Evolutionary conservation across 64 coral and sea anemone genomes (phyloP).

Genomic region (Montipora cactus): DNA sequence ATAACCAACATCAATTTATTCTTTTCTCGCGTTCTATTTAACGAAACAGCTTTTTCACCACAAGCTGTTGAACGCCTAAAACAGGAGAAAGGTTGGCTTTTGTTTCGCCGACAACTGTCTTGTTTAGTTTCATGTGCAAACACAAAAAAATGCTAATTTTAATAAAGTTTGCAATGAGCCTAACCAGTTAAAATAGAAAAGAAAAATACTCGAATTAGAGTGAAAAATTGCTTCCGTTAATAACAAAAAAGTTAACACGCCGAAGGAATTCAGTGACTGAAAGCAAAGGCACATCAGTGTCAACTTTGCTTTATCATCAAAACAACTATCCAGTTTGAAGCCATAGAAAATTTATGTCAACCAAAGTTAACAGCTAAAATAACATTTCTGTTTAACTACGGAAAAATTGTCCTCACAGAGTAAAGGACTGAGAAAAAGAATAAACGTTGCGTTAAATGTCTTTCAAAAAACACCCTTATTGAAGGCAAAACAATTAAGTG

Average conservation of each 20-base stretch:
- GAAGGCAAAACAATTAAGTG: no score
- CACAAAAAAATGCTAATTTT: constrained; percentile 57
- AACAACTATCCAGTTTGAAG: constrained; percentile 5
- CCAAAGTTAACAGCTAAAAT: constrained; percentile 33
- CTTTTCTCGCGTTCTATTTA: background rate
- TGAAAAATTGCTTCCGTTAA: constrained; percentile 32
- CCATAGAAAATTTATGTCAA: constrained; percentile 21
- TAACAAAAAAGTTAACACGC: constrained; percentile 8
- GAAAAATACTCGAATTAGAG: constrained; percentile 45
- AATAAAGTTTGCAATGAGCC: constrained; percentile 29
- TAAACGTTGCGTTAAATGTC: background rate
- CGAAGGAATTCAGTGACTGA: constrained; percentile 21
- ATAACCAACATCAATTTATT: background rate
- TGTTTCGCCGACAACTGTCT: constrained; percentile 39
- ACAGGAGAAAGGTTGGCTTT: constrained; percentile 30
- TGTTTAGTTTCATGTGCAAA: constrained; percentile 52
- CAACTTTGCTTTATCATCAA: background rate
- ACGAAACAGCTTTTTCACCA: background rate
- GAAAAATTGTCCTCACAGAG: background rate
- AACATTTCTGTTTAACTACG: constrained; percentile 27
- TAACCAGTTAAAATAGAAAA: constrained; percentile 53
- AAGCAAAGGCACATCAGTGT: background rate
- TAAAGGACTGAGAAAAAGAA: background rate
- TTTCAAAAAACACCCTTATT: background rate
- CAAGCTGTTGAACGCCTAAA: constrained; percentile 1